These are phyloP conservation scores for Lethenteron reissneri DNA, from an alignment of 2,113 vertebrate species.

Conservation along the genomic window DNA sequence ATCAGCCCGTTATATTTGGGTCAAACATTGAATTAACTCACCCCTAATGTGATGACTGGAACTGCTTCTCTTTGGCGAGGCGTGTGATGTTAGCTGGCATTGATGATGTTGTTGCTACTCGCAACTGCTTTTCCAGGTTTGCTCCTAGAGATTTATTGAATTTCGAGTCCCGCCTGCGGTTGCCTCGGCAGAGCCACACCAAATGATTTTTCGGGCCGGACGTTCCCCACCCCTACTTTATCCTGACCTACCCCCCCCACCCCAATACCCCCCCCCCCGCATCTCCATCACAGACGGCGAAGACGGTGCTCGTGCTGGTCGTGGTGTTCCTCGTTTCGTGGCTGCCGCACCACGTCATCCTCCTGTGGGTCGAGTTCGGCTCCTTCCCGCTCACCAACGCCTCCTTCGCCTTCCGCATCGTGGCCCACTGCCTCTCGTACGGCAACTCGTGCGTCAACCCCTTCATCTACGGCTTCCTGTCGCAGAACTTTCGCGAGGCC, in stretches of 20 bases:
- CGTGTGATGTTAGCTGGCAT: too few species aligned
- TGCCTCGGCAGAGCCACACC: too few species aligned
- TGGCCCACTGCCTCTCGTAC: conserved; percentile 7
- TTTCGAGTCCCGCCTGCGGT: too few species aligned
- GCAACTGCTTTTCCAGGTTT: too few species aligned
- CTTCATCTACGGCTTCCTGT: conserved; percentile 6
- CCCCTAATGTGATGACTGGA: too few species aligned
- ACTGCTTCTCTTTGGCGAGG: too few species aligned
- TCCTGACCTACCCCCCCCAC: not conserved
- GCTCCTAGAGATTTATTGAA: too few species aligned
- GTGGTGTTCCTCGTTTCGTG: not conserved
- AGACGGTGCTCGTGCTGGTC: conserved; percentile 6
- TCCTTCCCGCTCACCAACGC: conserved; percentile 3
- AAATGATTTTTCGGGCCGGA: too few species aligned
- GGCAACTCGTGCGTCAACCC: conserved; percentile 8
- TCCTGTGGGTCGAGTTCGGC: conserved; percentile 7
- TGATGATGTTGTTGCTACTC: too few species aligned
- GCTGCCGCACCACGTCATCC: conserved; percentile 8
- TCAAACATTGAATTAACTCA: too few species aligned
- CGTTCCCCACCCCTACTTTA: not conserved
- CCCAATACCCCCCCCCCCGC: not conserved
- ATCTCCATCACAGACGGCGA: conserved; percentile 7
- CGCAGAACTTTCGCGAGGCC: conserved; percentile 6
- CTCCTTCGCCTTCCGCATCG: conserved; percentile 6
- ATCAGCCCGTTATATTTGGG: too few species aligned